Percentiles rank a stretch among this genome's conserved stretches.
These are phyloP conservation scores for Sminthurides aquaticus DNA, from an alignment of 2,888 invertebrate species.

Conservation along the genomic window DNA sequence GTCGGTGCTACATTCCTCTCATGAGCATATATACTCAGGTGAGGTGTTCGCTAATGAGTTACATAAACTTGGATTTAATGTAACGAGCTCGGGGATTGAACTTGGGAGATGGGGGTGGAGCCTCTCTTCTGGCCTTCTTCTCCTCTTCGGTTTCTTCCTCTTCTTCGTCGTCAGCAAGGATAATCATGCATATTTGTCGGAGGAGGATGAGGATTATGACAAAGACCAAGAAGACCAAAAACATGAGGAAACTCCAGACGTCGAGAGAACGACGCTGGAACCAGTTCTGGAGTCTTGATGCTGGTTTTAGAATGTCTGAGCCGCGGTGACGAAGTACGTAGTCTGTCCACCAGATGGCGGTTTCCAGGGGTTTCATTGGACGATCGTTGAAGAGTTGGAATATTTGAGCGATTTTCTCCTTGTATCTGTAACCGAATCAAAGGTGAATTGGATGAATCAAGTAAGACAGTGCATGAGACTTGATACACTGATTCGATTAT, in stretches of 20 bases:
- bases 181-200: conserved; percentile 11
- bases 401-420: conserved; percentile 19
- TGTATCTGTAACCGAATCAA: conserved; percentile 23
- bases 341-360: conserved; percentile 34
- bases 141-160: not conserved
- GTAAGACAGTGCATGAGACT: not conserved
- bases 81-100: not conserved
- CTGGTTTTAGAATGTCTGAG: not conserved
- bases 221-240: conserved; percentile 8
- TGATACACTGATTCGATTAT: too few relatives aligned
- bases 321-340: conserved; percentile 30
- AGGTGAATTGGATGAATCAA: not conserved
- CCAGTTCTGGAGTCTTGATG: conserved; percentile 9
- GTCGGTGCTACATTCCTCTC: too few relatives aligned
- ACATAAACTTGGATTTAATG: not conserved
- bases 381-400: conserved; percentile 26
- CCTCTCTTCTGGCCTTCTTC: not conserved
- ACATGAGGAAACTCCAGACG: conserved; percentile 18
- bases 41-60: too few relatives aligned
- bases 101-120: not conserved
- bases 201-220: conserved; percentile 3
- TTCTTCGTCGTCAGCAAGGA: not conserved
- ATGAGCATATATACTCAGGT: too few relatives aligned
- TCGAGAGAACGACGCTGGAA: conserved; percentile 18
- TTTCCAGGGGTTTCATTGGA: conserved; percentile 28